phyloP scores from a whole-genome alignment of 2,888 invertebrate genomes.

The Arctia plantaginis region DNA sequence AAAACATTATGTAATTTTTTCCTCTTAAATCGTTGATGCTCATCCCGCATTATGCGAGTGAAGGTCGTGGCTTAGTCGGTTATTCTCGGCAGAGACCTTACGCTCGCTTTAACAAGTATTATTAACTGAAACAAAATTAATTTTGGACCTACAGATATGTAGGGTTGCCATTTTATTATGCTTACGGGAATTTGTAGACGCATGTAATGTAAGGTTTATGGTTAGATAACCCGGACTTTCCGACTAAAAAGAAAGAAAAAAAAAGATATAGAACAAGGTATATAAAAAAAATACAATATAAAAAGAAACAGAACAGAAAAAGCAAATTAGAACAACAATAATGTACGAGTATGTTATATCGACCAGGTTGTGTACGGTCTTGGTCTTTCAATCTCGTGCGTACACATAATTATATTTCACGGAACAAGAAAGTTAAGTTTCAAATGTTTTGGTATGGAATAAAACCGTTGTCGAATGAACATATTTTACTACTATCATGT shows the following conservation, averaged over 20 bases:
- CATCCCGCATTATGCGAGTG: constrained; percentile 1
- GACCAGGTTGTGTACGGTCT: too few relatives aligned
- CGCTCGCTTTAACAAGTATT: constrained; percentile 21
- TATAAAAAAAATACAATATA: too few relatives aligned
- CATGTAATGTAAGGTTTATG: neutral
- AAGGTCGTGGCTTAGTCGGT: constrained; percentile 14
- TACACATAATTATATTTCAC: too few relatives aligned
- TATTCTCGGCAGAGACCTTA: constrained; percentile 15
- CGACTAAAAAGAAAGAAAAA: neutral
- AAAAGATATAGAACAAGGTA: too few relatives aligned
- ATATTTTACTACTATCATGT: too few relatives aligned
- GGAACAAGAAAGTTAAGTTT: too few relatives aligned
- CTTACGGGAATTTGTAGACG: neutral
- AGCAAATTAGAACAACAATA: too few relatives aligned
- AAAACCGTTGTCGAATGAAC: too few relatives aligned
- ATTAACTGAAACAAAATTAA: constrained; percentile 25
- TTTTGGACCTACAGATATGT: constrained; percentile 11
- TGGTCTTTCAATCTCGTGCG: too few relatives aligned
- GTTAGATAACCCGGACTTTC: neutral
- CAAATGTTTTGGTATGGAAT: too few relatives aligned
- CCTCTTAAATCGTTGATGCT: neutral
- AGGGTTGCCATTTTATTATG: neutral
- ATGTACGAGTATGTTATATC: too few relatives aligned
- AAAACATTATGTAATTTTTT: neutral
- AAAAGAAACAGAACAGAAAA: too few relatives aligned